Evolutionary conservation across 2,888 invertebrate genomes (phyloP).

Genomic region (Alentia gelatinosa): DNA sequence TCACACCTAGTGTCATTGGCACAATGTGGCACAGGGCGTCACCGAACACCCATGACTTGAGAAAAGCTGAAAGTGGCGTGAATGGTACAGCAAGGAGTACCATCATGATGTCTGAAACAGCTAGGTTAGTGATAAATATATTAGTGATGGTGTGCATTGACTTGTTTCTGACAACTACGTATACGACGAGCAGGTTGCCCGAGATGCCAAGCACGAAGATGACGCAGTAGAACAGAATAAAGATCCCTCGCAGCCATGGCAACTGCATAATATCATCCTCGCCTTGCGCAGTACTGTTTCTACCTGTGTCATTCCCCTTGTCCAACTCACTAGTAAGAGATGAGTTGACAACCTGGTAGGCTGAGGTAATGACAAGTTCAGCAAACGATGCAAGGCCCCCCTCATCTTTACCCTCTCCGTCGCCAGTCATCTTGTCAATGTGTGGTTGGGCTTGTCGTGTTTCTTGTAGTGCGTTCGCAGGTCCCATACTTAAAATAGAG

Average conservation of each 20-base stretch:
- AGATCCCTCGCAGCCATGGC: conserved; percentile 48
- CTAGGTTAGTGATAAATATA: conserved; percentile 97
- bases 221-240: conserved; percentile 84
- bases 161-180: conserved; percentile 93
- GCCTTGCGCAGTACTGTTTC: neutral
- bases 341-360: neutral
- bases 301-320: neutral
- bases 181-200: conserved; percentile 88
- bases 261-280: conserved; percentile 39
- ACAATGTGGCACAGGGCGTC: conserved; percentile 93
- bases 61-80: conserved; percentile 95
- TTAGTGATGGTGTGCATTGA: conserved; percentile 99
- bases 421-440: neutral
- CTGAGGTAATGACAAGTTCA: neutral
- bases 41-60: conserved; percentile 96
- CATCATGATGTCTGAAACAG: conserved; percentile 95
- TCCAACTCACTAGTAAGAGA: neutral
- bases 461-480: neutral
- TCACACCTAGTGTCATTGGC: conserved; percentile 90
- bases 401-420: neutral
- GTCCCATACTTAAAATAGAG: neutral
- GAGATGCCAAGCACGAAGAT: conserved; percentile 91
- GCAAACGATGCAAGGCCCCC: neutral
- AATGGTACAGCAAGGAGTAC: conserved; percentile 97
- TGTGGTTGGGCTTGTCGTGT: neutral